These are phyloP conservation scores for Schizopygopsis pylzovi DNA, from an alignment of 2,797 vertebrate genomes.

Conservation along the genomic window DNA sequence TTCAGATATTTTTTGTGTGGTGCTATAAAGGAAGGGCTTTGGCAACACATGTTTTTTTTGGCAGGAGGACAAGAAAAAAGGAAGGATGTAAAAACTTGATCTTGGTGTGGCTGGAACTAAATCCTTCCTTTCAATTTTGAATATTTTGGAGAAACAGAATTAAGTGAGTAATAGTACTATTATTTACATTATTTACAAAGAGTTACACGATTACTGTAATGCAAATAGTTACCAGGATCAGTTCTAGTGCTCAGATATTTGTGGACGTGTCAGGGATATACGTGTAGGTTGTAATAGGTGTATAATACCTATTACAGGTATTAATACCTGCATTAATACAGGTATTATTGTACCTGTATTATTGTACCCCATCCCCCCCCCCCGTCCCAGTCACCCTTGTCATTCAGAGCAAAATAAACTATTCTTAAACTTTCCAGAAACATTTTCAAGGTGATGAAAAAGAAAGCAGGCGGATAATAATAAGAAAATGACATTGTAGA, in stretches of 20 bases:
- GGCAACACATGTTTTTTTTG: neutral
- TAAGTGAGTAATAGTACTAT: neutral
- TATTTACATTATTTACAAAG: neutral
- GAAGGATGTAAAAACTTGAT: neutral
- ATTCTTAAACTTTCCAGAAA: too few relatives aligned
- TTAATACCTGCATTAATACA: too few relatives aligned
- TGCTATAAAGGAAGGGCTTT: neutral
- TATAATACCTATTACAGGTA: too few relatives aligned
- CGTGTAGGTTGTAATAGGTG: too few relatives aligned
- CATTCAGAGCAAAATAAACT: neutral
- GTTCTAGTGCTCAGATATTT: neutral
- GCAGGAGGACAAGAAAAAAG: neutral
- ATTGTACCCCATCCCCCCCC: too few relatives aligned
- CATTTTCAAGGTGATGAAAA: too few relatives aligned
- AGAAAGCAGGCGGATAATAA: too few relatives aligned
- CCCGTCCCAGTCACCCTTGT: too few relatives aligned
- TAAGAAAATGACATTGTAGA: too few relatives aligned
- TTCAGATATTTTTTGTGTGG: neutral
- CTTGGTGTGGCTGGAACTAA: neutral
- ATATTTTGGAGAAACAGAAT: neutral
- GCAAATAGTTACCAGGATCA: neutral
- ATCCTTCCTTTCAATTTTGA: neutral
- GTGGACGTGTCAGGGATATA: neutral
- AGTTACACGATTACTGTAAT: neutral
- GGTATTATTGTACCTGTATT: too few relatives aligned